Evolutionary conservation across 1,140 invertebrate genomes (phyloP).

Genomic region (Aplysia californica): DNA sequence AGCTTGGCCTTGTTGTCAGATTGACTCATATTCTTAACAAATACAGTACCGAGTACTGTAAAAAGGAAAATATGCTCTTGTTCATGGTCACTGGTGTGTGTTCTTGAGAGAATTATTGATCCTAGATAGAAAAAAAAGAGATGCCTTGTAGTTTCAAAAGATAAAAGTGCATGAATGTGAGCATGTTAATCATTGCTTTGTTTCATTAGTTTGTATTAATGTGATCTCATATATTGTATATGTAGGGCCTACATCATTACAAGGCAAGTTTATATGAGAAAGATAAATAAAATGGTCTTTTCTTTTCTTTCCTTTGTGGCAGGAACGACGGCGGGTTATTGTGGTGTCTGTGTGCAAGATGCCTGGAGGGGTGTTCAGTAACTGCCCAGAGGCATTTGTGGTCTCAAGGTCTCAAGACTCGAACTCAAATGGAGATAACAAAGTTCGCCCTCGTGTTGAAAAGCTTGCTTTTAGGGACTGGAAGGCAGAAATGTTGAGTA

Average conservation of each 20-base stretch:
- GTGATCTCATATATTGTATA: not conserved
- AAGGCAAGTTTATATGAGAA: not conserved
- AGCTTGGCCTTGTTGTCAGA: no score
- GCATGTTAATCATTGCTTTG: slow-evolving; percentile 14
- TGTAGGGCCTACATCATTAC: not conserved
- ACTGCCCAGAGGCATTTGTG: slow-evolving; percentile 46
- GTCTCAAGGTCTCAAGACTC: not conserved
- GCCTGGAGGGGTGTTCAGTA: slow-evolving; percentile 53
- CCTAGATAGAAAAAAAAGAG: no score
- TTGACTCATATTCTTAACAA: no score
- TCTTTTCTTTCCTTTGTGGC: not conserved
- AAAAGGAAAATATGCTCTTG: no score
- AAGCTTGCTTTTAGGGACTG: slow-evolving; percentile 47
- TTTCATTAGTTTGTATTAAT: not conserved
- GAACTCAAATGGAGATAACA: not conserved
- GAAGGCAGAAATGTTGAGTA: slow-evolving; percentile 43
- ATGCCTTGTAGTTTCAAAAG: not conserved
- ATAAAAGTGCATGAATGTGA: no score
- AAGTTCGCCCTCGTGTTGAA: slow-evolving; percentile 31
- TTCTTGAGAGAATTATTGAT: no score
- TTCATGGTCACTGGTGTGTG: no score
- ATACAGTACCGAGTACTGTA: no score
- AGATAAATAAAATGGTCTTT: not conserved
- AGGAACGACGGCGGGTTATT: slow-evolving; percentile 33
- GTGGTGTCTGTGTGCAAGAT: slow-evolving; percentile 57